Evolutionary conservation across 2,797 vertebrate genomes (phyloP), one percentile per base, ranked within the genome.

Genomic region (Gorsachius magnificus): DNA sequence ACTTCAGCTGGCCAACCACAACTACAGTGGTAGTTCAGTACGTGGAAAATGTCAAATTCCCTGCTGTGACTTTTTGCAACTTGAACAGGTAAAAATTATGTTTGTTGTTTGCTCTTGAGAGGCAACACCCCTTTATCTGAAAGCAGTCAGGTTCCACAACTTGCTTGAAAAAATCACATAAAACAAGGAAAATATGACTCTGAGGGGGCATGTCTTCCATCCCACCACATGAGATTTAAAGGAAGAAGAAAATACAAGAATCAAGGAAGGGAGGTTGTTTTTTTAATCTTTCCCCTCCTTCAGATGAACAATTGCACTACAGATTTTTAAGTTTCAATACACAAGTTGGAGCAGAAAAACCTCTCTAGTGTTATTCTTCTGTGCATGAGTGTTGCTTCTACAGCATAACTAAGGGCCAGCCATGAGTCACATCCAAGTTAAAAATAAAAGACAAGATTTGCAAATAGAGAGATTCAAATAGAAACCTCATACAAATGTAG

Each of bases 1-100:
- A 98, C 83, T 98, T 98, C 96, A 98, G 83, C 5, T 98, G 98
- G 98, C 98, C 98, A 36, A 98, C 98, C 38, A 98, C 98, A 2
- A 98, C 97, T 0, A 96, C 98, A 5, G 80, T 98, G 36, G 97
- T 97, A 20, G 97, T 98, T 33, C 98, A 98, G 45, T 98, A 98
- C 0, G 97, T 98, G 87, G 98, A 98, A 74, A 96, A 98, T 0
- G 93, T 98, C 17, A 97, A 98, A 36, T 98, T 98, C 70, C 98
- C 98, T 0, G 97, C 98, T 56, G 98, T 98, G 88, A 98, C 98
- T 6, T 98, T 98, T 68, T 98, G 98, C 90, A 98, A 96, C 90
- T 80, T 98, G 91, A 98, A 98, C 96, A 98, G 98, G 98, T 98
- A 98, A 97, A 80, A 83, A 10, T 22, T 16, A 18, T 3, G 2